Evolutionary conservation across 2,797 vertebrate species (phyloP).

Genomic region (Acipenser ruthenus): DNA sequence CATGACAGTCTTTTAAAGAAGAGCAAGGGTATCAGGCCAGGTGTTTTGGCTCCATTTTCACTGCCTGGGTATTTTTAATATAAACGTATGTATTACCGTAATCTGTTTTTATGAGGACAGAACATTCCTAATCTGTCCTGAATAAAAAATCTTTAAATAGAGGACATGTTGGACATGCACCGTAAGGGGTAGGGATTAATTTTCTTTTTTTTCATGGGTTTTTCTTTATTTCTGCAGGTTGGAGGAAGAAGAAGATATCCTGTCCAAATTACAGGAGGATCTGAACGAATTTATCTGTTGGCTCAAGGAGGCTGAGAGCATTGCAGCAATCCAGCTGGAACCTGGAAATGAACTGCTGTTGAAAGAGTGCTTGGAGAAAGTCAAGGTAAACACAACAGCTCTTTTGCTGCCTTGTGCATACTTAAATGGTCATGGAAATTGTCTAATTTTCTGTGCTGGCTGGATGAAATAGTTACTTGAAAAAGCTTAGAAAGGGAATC

Average conservation of each 20-base stretch:
- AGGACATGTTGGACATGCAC: no score
- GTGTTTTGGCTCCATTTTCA: no score
- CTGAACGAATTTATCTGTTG: slow-evolving; percentile 75
- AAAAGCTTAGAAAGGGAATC: no score
- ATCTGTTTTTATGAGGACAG: no score
- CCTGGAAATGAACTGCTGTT: slow-evolving; percentile 74
- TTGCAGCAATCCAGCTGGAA: slow-evolving; percentile 57
- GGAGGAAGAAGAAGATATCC: slow-evolving; percentile 65
- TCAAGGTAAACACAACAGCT: slow-evolving; percentile 66
- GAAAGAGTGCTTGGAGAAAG: slow-evolving; percentile 72
- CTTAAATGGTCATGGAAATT: no score
- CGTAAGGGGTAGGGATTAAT: background rate
- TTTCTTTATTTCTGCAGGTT: slow-evolving; percentile 49
- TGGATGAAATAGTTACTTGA: no score
- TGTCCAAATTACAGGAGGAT: slow-evolving; percentile 71
- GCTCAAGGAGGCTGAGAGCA: slow-evolving; percentile 70
- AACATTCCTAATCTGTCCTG: background rate
- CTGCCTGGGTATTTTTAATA: no score
- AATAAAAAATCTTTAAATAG: background rate
- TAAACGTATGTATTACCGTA: no score
- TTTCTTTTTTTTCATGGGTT: background rate
- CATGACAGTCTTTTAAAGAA: no score
- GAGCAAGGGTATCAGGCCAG: no score
- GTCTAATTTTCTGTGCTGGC: no score
- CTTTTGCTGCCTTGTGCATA: no score